Evolutionary conservation across 2,888 invertebrate genomes (phyloP), one percentile per base, ranked within the genome.

Genomic region (Tricholauxania praeusta): DNA sequence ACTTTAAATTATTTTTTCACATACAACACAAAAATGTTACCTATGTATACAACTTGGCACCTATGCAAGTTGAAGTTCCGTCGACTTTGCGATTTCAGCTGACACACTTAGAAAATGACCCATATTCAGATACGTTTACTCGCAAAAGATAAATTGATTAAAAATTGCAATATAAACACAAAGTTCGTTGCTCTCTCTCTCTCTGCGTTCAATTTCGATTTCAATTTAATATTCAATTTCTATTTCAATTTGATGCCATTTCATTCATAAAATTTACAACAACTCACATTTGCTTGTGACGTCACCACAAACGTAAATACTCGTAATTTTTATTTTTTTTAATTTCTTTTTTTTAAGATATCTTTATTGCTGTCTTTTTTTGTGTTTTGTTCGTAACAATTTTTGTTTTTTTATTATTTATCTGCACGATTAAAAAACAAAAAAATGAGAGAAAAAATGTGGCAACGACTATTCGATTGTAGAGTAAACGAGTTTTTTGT

Each of bases 401-500:
- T n/a, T 59, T 22, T 60, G 59, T 60, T 60, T 60, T 15, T 59
- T 12, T 60, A 10, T 60, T 60, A 28, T 60, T 28, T 28, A 60
- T 64, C 48, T 47, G 32, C 19, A 62, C 60, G 28, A 70, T 62
- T 70, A 70, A 70, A 70, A 57, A 55, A 65, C 51, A 51, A 65
- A 57, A 51, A 57, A 17, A 19, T 28, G 28, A 28, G 28, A 28
- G 49, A 12, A 64, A 51, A 64, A 64, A 55, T 22, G 55, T 55
- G 17, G 55, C 22, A 17, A 47, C 49, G 12, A 55, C 64, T 65
- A 57, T 71, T 71, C 65, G 71, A 65, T 71, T 71, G 65, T 65
- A 59, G 59, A 55, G 59, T 71, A 71, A 71, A 71, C 71, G 71
- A 65, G 71, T 71, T 71, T 65, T 69, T 64, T n/a, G 12, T 65